These are phyloP conservation scores for Spatula versicolor DNA, from an alignment of 2,797 vertebrate genomes.

Conservation along the genomic window DNA sequence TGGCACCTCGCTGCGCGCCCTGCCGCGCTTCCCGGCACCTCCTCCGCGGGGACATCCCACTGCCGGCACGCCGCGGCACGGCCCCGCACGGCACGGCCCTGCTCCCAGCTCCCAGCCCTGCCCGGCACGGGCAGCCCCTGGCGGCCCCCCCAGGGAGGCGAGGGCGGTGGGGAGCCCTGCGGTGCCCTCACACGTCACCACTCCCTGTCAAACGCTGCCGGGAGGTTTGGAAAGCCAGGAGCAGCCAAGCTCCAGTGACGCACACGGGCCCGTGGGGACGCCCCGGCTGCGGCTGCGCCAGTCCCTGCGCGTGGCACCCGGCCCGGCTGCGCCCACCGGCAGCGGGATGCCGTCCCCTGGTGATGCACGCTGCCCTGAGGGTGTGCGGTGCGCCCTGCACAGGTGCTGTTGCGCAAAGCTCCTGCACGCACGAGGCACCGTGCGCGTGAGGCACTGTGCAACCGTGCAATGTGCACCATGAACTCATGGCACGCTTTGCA, in stretches of 20 bases:
- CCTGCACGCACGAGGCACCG: too few relatives aligned
- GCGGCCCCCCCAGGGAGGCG: not conserved
- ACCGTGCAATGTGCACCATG: not conserved
- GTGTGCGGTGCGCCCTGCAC: not conserved
- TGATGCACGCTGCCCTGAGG: not conserved
- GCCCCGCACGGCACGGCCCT: not conserved
- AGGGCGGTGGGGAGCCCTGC: not conserved
- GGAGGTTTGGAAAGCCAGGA: not conserved
- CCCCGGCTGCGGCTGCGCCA: not conserved
- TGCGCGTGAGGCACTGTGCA: not conserved
- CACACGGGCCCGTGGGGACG: not conserved
- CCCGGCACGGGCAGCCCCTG: not conserved
- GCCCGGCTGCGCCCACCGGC: not conserved
- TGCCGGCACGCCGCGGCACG: not conserved
- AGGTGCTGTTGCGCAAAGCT: too few relatives aligned
- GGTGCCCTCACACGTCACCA: not conserved
- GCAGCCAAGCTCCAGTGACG: not conserved
- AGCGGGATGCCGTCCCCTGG: not conserved
- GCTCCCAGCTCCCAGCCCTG: not conserved
- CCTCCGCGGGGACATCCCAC: not conserved
- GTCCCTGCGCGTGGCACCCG: rapidly evolving
- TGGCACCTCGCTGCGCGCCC: not conserved
- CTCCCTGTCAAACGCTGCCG: not conserved
- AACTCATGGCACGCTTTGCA: not conserved
- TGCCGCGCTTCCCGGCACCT: constrained; percentile 40